Percentiles rank a stretch among this genome's conserved stretches.
phyloP scores from a whole-genome alignment of 2,113 vertebrate genomes.

The Climacteris rufus region DNA sequence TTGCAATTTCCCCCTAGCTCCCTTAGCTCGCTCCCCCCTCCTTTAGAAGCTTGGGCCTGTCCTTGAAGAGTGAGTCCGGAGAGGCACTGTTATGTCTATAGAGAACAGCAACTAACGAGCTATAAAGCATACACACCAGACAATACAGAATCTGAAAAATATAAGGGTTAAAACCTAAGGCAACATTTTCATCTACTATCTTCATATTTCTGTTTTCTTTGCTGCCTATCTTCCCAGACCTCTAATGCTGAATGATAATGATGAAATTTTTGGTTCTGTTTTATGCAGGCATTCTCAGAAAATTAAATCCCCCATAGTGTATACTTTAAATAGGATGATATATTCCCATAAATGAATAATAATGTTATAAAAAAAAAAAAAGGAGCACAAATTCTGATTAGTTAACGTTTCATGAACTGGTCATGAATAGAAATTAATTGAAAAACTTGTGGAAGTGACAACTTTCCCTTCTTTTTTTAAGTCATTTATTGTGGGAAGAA shows the following conservation, averaged over 20 bases:
- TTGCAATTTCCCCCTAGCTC: no score
- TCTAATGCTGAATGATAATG: slow-evolving; percentile 6
- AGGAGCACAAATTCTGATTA: background rate
- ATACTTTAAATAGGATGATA: background rate
- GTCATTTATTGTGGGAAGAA: background rate
- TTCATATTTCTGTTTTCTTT: background rate
- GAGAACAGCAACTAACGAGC: no score
- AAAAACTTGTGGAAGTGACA: background rate
- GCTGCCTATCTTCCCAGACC: background rate
- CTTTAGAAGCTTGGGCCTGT: no score
- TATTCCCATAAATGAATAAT: background rate
- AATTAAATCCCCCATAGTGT: background rate
- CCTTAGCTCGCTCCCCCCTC: no score
- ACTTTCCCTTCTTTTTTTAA: background rate
- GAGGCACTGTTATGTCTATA: no score
- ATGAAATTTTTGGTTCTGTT: background rate
- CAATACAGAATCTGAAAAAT: no score
- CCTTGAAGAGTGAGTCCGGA: no score
- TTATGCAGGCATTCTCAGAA: background rate
- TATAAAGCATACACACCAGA: no score
- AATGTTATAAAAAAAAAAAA: background rate
- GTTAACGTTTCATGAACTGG: background rate
- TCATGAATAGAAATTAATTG: background rate
- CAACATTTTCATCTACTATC: background rate
- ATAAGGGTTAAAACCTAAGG: no score